These are phyloP conservation scores for human DNA, from an alignment of 2,113 vertebrate species.

Conservation along the genomic window GRCh38 chr19:31403001-31403500, in stretches of 20 bases:
- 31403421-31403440: slow-evolving; percentile 93
- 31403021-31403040: neutral
- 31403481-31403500: slow-evolving; percentile 91
- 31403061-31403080: slow-evolving; percentile 60
- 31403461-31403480: slow-evolving; percentile 92
- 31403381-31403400: slow-evolving; percentile 96
- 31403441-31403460: slow-evolving; percentile 92
- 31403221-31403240: slow-evolving; percentile 92
- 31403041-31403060: slow-evolving; percentile 59
- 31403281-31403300: slow-evolving; percentile 88
- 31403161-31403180: slow-evolving; percentile 88
- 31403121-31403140: slow-evolving; percentile 74
- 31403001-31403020: neutral
- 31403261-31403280: slow-evolving; percentile 96
- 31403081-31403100: slow-evolving; percentile 68
- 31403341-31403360: slow-evolving; percentile 91
- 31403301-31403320: slow-evolving; percentile 89
- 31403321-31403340: slow-evolving; percentile 95
- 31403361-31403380: slow-evolving; percentile 93
- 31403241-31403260: slow-evolving; percentile 92
- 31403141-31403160: slow-evolving; percentile 84
- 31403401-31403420: slow-evolving; percentile 93
- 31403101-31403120: slow-evolving; percentile 58
- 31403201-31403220: slow-evolving; percentile 94
- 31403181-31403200: slow-evolving; percentile 95